Evolutionary conservation across 2,113 vertebrate genomes (phyloP).

Genomic region (Nothocercus julius): DNA sequence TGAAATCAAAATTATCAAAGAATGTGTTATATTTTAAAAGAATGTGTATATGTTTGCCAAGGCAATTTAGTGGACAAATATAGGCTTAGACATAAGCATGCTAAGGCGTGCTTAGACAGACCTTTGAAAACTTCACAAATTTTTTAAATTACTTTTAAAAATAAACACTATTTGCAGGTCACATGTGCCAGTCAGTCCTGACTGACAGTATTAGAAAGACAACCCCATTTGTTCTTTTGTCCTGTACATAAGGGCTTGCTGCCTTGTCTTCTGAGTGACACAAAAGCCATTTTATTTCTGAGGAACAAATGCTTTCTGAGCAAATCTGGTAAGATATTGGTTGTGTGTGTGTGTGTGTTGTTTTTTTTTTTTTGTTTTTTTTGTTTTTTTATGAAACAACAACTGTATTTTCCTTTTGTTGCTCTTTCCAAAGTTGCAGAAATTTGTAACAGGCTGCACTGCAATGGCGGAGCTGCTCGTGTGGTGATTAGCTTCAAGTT

Average conservation of each 20-base stretch:
- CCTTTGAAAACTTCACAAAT: background rate
- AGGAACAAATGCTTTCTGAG: background rate
- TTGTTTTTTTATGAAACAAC: background rate
- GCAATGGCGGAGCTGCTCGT: background rate
- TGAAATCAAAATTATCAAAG: background rate
- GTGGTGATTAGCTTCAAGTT: background rate
- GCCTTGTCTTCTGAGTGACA: constrained; percentile 9
- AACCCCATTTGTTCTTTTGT: constrained; percentile 7
- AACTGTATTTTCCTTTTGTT: background rate
- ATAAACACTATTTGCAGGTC: background rate
- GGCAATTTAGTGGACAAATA: background rate
- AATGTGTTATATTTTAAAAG: background rate
- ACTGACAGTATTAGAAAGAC: background rate
- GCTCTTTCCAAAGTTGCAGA: background rate
- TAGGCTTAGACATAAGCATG: background rate
- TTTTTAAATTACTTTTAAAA: background rate
- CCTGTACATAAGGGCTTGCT: background rate
- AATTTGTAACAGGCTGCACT: background rate
- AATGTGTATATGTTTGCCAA: background rate
- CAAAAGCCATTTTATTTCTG: constrained; percentile 24
- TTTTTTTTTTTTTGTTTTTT: too few relatives aligned
- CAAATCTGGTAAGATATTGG: background rate
- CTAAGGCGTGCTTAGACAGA: background rate
- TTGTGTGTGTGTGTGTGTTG: background rate
- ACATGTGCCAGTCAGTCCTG: background rate